These are phyloP conservation scores for Drosophila subquinaria DNA, from an alignment of 2,888 invertebrate species.

Conservation along the genomic window DNA sequence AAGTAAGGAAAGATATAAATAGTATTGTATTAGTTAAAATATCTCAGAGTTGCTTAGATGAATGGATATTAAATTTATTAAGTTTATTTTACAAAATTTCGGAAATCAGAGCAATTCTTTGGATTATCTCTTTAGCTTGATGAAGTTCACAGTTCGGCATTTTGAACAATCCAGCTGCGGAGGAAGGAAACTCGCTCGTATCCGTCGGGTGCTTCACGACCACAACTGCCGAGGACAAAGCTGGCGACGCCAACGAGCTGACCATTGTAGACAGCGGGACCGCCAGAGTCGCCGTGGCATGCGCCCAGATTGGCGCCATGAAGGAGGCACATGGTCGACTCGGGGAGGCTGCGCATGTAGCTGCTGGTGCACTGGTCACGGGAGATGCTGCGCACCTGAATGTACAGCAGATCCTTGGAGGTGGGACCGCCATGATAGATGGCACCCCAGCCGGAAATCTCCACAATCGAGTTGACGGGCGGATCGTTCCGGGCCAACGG, in stretches of 20 bases:
- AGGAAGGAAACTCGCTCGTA: conserved; percentile 73
- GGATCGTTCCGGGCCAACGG: conserved; percentile 65
- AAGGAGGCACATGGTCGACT: conserved; percentile 77
- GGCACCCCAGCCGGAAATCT: conserved; percentile 83
- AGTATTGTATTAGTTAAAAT: no score
- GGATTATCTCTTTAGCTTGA: background rate
- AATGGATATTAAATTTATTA: background rate
- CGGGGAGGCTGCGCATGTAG: conserved; percentile 51
- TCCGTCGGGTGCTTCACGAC: conserved; percentile 79
- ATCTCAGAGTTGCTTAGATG: background rate
- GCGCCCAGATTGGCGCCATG: conserved; percentile 72
- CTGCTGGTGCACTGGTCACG: conserved; percentile 60
- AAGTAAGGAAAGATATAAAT: no score
- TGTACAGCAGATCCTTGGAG: conserved; percentile 73
- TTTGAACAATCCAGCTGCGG: conserved; percentile 58
- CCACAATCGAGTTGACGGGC: conserved; percentile 55
- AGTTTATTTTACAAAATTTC: background rate
- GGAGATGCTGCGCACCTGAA: conserved; percentile 61
- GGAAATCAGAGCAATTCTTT: background rate
- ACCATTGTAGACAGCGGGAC: conserved; percentile 80
- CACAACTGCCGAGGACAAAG: conserved; percentile 78
- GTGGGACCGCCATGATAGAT: conserved; percentile 64
- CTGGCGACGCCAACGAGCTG: conserved; percentile 81
- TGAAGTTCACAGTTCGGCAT: conserved; percentile 27
- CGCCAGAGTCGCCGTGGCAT: conserved; percentile 84